Percentiles rank a stretch among this genome's conserved stretches.
phyloP scores from a whole-genome alignment of 1,140 invertebrate species.

The Eufriesea mexicana region DNA sequence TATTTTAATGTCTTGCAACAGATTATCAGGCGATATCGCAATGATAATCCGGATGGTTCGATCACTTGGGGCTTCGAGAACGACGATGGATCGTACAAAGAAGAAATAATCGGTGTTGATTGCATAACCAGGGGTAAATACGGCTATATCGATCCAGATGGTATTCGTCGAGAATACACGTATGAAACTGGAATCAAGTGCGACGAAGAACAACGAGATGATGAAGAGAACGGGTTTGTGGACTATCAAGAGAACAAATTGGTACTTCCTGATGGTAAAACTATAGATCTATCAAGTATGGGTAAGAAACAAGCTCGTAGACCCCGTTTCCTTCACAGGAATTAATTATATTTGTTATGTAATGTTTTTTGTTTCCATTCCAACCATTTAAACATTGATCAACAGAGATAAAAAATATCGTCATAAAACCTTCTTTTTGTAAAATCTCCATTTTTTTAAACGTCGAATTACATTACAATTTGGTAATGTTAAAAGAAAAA shows the following conservation, averaged over 20 bases:
- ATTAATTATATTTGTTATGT: conserved; percentile 54
- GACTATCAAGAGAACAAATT: conserved; percentile 88
- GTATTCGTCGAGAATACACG: conserved; percentile 87
- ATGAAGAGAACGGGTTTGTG: conserved; percentile 84
- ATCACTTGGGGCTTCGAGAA: conserved; percentile 94
- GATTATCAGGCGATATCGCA: conserved; percentile 85
- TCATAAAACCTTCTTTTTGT: background rate
- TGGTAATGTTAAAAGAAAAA: background rate
- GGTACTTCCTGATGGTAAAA: conserved; percentile 87
- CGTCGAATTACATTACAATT: background rate
- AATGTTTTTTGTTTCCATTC: background rate
- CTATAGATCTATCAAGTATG: conserved; percentile 86
- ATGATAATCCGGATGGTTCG: conserved; percentile 91
- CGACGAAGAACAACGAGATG: conserved; percentile 84
- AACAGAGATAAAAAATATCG: background rate
- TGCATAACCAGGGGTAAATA: conserved; percentile 92
- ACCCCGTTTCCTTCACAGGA: conserved; percentile 79
- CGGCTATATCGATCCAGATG: conserved; percentile 92
- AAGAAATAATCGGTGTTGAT: conserved; percentile 90
- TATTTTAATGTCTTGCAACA: conserved; percentile 42
- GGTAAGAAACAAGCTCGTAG: conserved; percentile 87
- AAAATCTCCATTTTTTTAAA: background rate
- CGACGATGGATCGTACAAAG: conserved; percentile 89
- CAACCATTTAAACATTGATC: background rate
- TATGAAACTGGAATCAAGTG: conserved; percentile 89